Conservation (phyloP, 1,140 invertebrate species). For the Euura lappo region DNA sequence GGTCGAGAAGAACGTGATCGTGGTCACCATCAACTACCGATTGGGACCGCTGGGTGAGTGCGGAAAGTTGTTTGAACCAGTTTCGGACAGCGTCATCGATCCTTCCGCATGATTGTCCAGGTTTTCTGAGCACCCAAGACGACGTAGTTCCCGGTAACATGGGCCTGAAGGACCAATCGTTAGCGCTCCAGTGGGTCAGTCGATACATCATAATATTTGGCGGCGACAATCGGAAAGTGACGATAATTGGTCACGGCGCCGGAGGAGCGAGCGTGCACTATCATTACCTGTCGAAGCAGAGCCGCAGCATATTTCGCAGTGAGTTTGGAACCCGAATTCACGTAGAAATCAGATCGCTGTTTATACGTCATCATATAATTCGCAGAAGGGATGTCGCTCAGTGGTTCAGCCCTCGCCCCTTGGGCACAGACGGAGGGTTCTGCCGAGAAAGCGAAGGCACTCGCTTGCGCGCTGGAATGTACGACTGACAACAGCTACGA, state of each 20-base stretch:
- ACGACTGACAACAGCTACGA: constrained; percentile 56
- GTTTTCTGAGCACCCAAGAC: constrained; percentile 46
- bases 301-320: too few relatives aligned
- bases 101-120: not conserved
- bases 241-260: constrained; percentile 43
- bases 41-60: constrained; percentile 44
- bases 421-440: constrained; percentile 71
- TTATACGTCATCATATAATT: constrained; percentile 55
- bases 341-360: too few relatives aligned
- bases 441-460: constrained; percentile 64
- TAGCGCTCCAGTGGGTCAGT: constrained; percentile 57
- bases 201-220: constrained; percentile 52
- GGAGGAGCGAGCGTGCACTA: too few relatives aligned
- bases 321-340: too few relatives aligned
- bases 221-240: constrained; percentile 51
- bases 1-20: constrained; percentile 53
- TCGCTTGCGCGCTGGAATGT: constrained; percentile 71
- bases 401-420: constrained; percentile 70
- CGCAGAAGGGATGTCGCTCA: constrained; percentile 72
- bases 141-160: constrained; percentile 46
- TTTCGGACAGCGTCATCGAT: too few relatives aligned
- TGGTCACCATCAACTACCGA: constrained; percentile 65
- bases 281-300: too few relatives aligned
- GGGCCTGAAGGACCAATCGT: constrained; percentile 57
- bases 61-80: too few relatives aligned